phyloP scores from a whole-genome alignment of 2,113 vertebrate genomes.

The Physeter macrocephalus region DNA sequence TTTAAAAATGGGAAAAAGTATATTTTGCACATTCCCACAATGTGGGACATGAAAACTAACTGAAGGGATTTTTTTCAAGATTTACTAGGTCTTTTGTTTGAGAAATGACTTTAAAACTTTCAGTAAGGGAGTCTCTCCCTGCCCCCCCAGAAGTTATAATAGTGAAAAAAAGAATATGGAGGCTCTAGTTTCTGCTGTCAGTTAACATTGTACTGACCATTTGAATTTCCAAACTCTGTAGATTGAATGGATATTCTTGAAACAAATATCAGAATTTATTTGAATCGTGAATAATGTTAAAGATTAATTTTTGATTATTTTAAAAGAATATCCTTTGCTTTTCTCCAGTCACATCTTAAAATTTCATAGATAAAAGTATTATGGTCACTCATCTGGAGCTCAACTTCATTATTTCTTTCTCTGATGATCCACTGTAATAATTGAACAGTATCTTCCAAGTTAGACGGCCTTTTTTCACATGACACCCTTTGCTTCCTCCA shows the following conservation, averaged over 20 bases:
- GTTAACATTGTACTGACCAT: not conserved
- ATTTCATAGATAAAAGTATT: not conserved
- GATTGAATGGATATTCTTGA: not conserved
- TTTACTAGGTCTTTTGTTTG: not conserved
- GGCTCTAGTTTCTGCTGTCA: not conserved
- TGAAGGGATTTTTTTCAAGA: not conserved
- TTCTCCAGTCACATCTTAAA: not conserved
- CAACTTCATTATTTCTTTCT: constrained; percentile 32
- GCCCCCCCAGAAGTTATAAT: not conserved
- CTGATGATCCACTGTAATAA: not conserved
- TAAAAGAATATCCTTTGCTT: not conserved
- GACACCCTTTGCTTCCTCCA: not conserved
- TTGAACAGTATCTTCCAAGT: constrained; percentile 18
- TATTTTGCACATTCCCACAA: not conserved
- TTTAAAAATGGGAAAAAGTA: not conserved
- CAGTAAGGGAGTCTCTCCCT: not conserved
- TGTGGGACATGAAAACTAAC: not conserved
- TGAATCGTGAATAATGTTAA: not conserved
- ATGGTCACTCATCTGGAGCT: not conserved
- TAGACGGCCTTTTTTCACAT: constrained; percentile 14
- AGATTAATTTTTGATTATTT: not conserved
- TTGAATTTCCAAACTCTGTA: not conserved
- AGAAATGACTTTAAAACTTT: not conserved
- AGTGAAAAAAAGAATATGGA: not conserved
- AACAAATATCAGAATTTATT: constrained; percentile 13